These are phyloP conservation scores for Thripadectes ignobilis DNA, from an alignment of 2,797 vertebrate species.

Conservation along the genomic window DNA sequence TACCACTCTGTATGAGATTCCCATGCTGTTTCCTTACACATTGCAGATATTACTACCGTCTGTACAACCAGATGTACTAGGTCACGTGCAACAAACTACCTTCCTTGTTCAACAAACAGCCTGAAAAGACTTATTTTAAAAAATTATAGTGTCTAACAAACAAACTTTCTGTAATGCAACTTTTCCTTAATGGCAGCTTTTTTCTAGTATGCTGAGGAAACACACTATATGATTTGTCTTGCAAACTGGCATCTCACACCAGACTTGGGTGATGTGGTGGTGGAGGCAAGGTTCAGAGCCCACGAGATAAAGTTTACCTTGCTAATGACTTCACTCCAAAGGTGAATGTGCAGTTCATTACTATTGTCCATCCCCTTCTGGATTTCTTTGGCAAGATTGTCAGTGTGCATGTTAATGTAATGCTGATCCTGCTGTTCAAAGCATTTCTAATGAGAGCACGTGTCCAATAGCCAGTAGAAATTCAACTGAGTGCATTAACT, in stretches of 20 bases:
- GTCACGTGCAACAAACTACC: not conserved
- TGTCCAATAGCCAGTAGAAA: slow-evolving; percentile 32
- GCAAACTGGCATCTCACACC: not conserved
- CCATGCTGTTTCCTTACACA: not conserved
- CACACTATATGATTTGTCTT: not conserved
- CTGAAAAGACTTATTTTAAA: not conserved
- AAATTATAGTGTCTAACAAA: not conserved
- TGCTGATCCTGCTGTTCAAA: slow-evolving; percentile 13
- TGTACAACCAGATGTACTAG: not conserved
- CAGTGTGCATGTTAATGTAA: not conserved
- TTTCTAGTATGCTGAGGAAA: not conserved
- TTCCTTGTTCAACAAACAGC: not conserved
- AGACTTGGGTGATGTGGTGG: not conserved
- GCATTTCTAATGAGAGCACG: not conserved
- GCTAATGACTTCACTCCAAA: slow-evolving; percentile 2
- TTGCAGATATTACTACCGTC: not conserved
- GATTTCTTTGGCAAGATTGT: slow-evolving; percentile 19
- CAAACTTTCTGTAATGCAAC: not conserved
- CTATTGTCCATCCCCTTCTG: not conserved
- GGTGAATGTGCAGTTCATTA: not conserved
- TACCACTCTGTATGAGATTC: not conserved
- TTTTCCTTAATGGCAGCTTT: not conserved
- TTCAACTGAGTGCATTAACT: slow-evolving; percentile 20
- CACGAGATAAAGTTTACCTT: not conserved
- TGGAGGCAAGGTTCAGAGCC: not conserved